Percentiles rank a stretch among this genome's conserved stretches.
Conservation (phyloP, 1,140 invertebrate species). For the Nephila pilipes region DNA sequence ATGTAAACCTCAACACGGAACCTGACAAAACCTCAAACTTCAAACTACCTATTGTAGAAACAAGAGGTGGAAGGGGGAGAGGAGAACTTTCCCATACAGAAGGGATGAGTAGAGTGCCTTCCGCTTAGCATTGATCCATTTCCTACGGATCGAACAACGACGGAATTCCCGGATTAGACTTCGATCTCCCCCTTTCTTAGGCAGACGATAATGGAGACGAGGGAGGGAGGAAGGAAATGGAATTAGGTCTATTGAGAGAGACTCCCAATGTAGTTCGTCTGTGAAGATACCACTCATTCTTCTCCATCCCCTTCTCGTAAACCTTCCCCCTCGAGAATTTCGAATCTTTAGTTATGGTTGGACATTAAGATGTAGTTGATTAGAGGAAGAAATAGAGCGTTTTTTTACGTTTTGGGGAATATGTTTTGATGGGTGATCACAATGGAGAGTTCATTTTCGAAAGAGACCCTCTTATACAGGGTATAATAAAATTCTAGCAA, state of each 20-base stretch:
- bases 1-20: background rate
- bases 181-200: slow-evolving; percentile 12
- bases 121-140: slow-evolving; percentile 49
- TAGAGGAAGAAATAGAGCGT: background rate
- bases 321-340: background rate
- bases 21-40: background rate
- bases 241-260: slow-evolving; percentile 37
- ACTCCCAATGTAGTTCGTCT: background rate
- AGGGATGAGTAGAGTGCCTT: background rate
- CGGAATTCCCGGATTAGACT: slow-evolving; percentile 49
- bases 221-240: background rate
- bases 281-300: background rate
- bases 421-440: too few relatives aligned
- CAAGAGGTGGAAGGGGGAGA: background rate
- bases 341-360: background rate
- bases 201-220: slow-evolving; percentile 7
- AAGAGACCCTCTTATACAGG: too few relatives aligned
- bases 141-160: slow-evolving; percentile 31
- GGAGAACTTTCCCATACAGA: background rate
- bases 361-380: too few relatives aligned
- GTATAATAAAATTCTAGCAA: too few relatives aligned
- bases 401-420: too few relatives aligned
- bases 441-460: too few relatives aligned
- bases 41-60: slow-evolving; percentile 16
- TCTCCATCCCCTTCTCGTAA: background rate